Conservation (phyloP, 2,888 invertebrate species). For the Leptarthrus brevirostris region DNA sequence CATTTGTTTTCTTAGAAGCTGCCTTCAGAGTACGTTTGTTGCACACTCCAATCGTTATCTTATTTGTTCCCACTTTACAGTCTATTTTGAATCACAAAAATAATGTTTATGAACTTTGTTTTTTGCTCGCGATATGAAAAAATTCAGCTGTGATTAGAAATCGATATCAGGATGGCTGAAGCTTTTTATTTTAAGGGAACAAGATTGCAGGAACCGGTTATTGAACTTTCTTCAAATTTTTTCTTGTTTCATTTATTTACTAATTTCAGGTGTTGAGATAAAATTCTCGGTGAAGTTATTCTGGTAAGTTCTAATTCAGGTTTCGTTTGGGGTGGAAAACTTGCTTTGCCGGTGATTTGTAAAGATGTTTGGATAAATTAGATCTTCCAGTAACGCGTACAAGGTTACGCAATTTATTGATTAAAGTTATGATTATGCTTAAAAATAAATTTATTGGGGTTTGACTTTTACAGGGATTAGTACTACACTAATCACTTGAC, state of each 20-base stretch:
- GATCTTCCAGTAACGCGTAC: too few species aligned
- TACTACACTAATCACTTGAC: too few species aligned
- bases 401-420: too few species aligned
- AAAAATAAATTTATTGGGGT: too few species aligned
- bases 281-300: too few species aligned
- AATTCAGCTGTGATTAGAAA: constrained; percentile 41
- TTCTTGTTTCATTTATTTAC: constrained; percentile 19
- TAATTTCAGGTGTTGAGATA: not conserved
- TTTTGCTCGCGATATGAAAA: constrained; percentile 15
- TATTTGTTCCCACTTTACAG: constrained; percentile 33
- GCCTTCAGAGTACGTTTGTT: constrained; percentile 1
- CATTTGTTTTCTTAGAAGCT: not conserved
- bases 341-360: too few species aligned
- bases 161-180: constrained; percentile 36
- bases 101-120: constrained; percentile 12
- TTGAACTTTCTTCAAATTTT: constrained; percentile 48
- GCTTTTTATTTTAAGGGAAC: not conserved
- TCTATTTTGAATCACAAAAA: constrained; percentile 36
- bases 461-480: too few species aligned
- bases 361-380: too few species aligned
- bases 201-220: constrained; percentile 36
- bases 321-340: too few species aligned
- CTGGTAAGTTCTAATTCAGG: too few species aligned
- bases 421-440: too few species aligned
- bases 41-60: constrained; percentile 11